phyloP scores from a whole-genome alignment of 2,797 vertebrate genomes.

The Lutjanus argentimaculatus region DNA sequence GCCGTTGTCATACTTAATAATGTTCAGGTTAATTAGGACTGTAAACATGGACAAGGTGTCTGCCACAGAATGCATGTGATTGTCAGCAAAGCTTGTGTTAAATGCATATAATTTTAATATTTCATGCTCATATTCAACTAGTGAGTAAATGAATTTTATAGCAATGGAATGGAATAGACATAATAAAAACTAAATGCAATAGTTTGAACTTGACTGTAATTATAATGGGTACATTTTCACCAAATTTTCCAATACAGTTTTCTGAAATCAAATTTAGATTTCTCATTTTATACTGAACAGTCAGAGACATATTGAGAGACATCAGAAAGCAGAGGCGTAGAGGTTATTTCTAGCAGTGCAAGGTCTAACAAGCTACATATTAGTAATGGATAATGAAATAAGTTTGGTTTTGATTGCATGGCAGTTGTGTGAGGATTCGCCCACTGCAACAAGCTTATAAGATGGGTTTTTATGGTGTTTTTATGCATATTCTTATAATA shows the following conservation, averaged over 20 bases:
- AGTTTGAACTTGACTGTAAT: neutral
- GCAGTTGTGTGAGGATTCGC: neutral
- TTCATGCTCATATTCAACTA: neutral
- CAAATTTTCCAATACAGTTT: neutral
- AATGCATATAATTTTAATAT: neutral
- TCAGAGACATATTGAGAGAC: neutral
- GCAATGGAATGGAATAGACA: neutral
- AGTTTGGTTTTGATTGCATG: constrained; percentile 5
- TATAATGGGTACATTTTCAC: neutral
- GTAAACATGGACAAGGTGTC: neutral
- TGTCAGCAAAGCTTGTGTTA: constrained; percentile 13
- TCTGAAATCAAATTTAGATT: constrained; percentile 20
- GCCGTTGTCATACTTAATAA: neutral
- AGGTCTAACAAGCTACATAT: neutral
- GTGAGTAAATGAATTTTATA: neutral
- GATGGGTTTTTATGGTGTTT: neutral
- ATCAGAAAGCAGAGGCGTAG: neutral
- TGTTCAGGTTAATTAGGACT: neutral
- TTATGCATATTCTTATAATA: neutral
- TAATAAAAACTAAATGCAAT: neutral
- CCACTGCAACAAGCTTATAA: neutral
- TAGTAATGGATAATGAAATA: neutral
- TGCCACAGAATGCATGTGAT: neutral
- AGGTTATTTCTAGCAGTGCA: neutral
- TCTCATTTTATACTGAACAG: neutral